Evolutionary conservation across 2,113 vertebrate species (phyloP), one percentile per base, ranked within the genome.

Genomic region (Poeciliopsis prolifica): DNA sequence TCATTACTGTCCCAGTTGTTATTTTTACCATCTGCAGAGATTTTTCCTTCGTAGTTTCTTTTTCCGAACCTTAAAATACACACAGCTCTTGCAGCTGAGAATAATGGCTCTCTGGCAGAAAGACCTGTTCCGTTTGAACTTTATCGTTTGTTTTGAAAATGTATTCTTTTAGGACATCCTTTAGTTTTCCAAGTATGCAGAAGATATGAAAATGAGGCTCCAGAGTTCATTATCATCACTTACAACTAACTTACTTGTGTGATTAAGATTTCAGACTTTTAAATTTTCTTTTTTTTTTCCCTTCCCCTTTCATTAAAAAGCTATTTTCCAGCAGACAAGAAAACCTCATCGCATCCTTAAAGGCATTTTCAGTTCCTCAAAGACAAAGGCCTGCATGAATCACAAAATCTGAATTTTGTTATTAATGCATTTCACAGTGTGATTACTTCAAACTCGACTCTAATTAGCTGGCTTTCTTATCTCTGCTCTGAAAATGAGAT

Each of bases 381-480:
- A 64, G 60, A 65, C 17, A 60, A n/a, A 12, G 26, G 11, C n/a
- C 22, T 31, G 61, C 51, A 30, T 60, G 62, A 78, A 79, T 33
- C 24, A 60, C 68, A 24, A 73, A 72, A 73, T 62, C 60, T 66
- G 61, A 70, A 29, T 78, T 76, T 64, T 70, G 44, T 86, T 24
- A 68, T 44, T 61, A 14, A 5, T 30, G 17, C 70, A 42, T 65
- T 67, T 69, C 29, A 72, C 79, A 60, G 26, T 26, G 62, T 54
- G 33, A 72, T 78, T 75, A 62, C 61, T 62, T 69, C 78, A 75
- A 37, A 73, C 58, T 75, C 35, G 0, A 2, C 65, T 68, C 31
- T 66, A 76, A 84, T 84, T 84, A 67, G 65, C 62, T 1, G 3
- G 63, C 60, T 76, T 48, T 42, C 30, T 71, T 75, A 78, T 80